Conservation (phyloP, 2,797 vertebrate genomes). For the Echeneis naucrates region DNA sequence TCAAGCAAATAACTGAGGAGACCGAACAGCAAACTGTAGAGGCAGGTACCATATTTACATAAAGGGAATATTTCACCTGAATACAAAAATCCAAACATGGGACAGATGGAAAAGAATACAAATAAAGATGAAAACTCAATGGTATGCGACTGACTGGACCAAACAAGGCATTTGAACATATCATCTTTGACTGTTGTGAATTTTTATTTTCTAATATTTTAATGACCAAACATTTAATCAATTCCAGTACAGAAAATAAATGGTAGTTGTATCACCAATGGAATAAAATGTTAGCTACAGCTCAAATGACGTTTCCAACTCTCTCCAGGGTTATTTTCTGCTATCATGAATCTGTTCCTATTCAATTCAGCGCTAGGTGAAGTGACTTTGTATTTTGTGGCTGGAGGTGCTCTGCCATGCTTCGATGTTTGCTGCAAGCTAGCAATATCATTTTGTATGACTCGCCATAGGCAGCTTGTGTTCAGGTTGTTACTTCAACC, state of each 20-base stretch:
- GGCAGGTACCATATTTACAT: conserved; percentile 37
- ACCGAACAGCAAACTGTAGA: conserved; percentile 29
- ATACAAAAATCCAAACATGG: neutral
- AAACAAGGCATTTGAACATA: neutral
- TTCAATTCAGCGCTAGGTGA: conserved; percentile 7
- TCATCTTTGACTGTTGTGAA: neutral
- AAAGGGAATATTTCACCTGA: neutral
- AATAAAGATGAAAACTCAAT: too few species aligned
- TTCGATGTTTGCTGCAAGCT: conserved; percentile 48
- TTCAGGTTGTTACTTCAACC: conserved; percentile 67
- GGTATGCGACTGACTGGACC: too few species aligned
- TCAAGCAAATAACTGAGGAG: conserved; percentile 22
- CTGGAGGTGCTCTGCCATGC: conserved; percentile 48
- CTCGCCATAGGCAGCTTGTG: conserved; percentile 56
- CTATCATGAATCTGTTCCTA: neutral
- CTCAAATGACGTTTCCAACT: neutral
- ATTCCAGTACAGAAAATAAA: too few species aligned
- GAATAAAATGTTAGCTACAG: neutral
- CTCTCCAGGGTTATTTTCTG: neutral
- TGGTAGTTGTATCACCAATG: neutral
- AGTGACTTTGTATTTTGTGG: conserved; percentile 35
- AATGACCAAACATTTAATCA: neutral
- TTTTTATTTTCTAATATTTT: neutral
- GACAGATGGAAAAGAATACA: neutral
- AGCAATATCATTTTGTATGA: conserved; percentile 60